Evolutionary conservation across 2,113 vertebrate species (phyloP), one percentile per base, ranked within the genome.

Genomic region (Terrapene triunguis): DNA sequence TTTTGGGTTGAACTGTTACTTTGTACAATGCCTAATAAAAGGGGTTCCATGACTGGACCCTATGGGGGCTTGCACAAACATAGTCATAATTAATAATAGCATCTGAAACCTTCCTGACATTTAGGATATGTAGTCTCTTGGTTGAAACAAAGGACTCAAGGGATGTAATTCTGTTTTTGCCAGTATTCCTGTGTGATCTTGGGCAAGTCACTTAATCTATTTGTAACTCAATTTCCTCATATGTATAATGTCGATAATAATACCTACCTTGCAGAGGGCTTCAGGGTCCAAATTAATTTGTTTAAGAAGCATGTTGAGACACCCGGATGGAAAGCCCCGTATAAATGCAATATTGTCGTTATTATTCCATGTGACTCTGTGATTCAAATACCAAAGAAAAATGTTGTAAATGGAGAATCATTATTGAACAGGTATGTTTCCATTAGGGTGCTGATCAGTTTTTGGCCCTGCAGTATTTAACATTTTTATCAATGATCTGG

Each of bases 341-440:
- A 78, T 97, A 92, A 94, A 87, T 88, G 83, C 54, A 38, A 27
- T 96, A 86, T 54, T 92, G 87, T 97, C 92, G 92, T 97, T 97
- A 94, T 69, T 85, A 94, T 54, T 81, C 94, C 93, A 35, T 82
- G 81, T 79, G 95, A 96, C 93, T n/a, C 17, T 42, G 22, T 65
- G 85, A 96, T 96, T 88, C 94, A 94, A 96, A 59, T 92, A 93
- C 92, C 91, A 55, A 88, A 48, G 94, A 83, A 91, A 97, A 97
- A 86, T 97, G 65, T 92, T 59, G 27, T 32, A 59, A 62, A 35
- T 62, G 59, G 29, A 32, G 13, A 62, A 62, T 32, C 3, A 16
- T 59, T 59, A 59, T 62, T 62, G 29, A 35, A 11, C 2, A 14
- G 13, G 13, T 62, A 6, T 62, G 29, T 62, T 62, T 35, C 29